A percentile compares a stretch with the other conserved stretches of the same genome.
phyloP scores from a whole-genome alignment of 2,888 invertebrate species.

The Oligia latruncula region DNA sequence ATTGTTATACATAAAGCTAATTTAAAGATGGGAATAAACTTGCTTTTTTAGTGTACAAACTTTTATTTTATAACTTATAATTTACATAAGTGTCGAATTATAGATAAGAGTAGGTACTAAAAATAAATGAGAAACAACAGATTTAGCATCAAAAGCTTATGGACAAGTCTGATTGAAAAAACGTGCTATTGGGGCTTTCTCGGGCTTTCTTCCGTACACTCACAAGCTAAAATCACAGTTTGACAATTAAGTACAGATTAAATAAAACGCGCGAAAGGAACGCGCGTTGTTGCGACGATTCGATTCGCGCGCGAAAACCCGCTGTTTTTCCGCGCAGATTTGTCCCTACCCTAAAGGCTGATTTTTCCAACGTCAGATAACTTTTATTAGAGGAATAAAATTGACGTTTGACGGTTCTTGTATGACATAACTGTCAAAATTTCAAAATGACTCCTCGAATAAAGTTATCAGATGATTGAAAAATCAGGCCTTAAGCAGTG shows the following conservation, averaged over 20 bases:
- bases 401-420: too few relatives aligned
- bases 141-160: neutral
- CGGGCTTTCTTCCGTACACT: neutral
- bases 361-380: too few relatives aligned
- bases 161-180: conserved; percentile 14
- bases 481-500: neutral
- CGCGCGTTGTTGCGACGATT: neutral
- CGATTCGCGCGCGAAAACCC: neutral
- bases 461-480: too few relatives aligned
- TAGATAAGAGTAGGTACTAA: neutral
- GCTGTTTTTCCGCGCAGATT: neutral
- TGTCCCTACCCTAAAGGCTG: conserved; percentile 7
- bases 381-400: too few relatives aligned
- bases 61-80: neutral
- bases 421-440: too few relatives aligned
- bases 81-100: neutral
- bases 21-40: neutral
- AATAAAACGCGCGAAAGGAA: too few relatives aligned
- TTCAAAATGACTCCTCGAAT: too few relatives aligned
- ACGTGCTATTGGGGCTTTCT: neutral
- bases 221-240: neutral
- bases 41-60: neutral
- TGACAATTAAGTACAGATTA: neutral
- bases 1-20: neutral
- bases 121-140: neutral